Base-by-base conservation (phyloP, 1,140 invertebrate species). In the Berghia stephanieae region DNA sequence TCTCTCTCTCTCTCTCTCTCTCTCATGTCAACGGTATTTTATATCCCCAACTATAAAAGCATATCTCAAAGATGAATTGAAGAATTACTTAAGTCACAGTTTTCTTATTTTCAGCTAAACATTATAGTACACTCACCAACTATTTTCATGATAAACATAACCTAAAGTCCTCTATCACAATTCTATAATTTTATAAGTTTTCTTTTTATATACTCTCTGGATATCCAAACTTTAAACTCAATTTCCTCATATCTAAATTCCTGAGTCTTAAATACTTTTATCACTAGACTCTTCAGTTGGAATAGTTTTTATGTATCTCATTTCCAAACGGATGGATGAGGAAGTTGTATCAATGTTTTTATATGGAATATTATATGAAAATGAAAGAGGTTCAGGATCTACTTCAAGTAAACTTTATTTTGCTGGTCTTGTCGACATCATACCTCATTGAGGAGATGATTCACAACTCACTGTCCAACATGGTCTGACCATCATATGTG, bases 1-100 rank as follows among this genome's bases (percentile, higher is more conserved):
- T 63, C 57, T 63, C 10, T 63, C 57, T 63, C 57, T 63, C 10
- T 27, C 57, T 63, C 57, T 63, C 57, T 63, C 10, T 63, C 57
- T 63, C 57, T 27, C 57, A 16, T 34, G 34, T 36, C 27, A 21
- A 13, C 44, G 2, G 18, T 46, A 24, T 44, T 40, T 70, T 70
- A 44, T 49, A 31, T 21, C 16, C 34, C 34, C 10, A 63, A 10
- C 18, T 63, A 40, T 10, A 16, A 27, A 38, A 40, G 5, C 27
- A 6, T 40, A 13, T 68, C 24, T 68, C 40, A 27, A 16, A 18
- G 8, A 13, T 10, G 27, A 63, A 63, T 18, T 10, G 13, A 63
- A 10, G 60, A 31, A 63, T 31, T 18, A 31, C n/a, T n/a, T n/a
- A n/a, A n/a, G n/a, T n/a, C n/a, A n/a, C n/a, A n/a, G n/a, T n/a